phyloP scores from a whole-genome alignment of 30 jellyfish, hydroid and myxozoan species.

The Sanderia malayensis region DNA sequence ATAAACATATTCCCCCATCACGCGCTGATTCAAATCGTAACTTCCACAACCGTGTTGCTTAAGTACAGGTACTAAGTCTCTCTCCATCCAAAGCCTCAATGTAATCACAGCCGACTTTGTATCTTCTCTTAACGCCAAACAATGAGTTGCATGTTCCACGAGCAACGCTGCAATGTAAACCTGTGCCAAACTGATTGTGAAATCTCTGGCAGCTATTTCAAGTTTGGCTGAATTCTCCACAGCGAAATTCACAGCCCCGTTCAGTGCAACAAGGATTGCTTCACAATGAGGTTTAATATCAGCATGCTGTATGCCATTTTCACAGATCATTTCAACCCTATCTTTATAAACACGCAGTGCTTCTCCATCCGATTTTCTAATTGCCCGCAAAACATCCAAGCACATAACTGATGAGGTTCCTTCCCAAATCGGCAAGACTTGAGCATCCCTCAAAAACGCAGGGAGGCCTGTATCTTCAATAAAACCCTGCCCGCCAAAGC shows the following conservation, averaged over 20 bases:
- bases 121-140: not conserved
- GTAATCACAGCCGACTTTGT: slow-evolving; percentile 26
- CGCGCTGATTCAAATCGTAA: slow-evolving; percentile 6
- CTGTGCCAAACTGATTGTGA: slow-evolving; percentile 72
- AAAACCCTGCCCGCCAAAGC: slow-evolving; percentile 98
- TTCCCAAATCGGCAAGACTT: slow-evolving; percentile 93
- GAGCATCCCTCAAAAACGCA: slow-evolving; percentile 86
- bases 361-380: slow-evolving; percentile 72
- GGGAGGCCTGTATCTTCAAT: slow-evolving; percentile 97
- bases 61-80: slow-evolving; percentile 51
- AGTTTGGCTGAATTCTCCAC: slow-evolving; percentile 22
- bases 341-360: slow-evolving; percentile 39
- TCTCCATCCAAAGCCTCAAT: slow-evolving; percentile 38
- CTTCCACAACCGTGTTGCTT: slow-evolving; percentile 26
- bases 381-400: slow-evolving; percentile 82
- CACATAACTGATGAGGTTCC: slow-evolving; percentile 83
- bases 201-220: slow-evolving; percentile 79
- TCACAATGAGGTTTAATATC: slow-evolving; percentile 27
- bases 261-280: slow-evolving; percentile 13
- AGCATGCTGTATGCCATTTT: slow-evolving; percentile 4
- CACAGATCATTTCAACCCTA: slow-evolving; percentile 14
- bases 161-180: slow-evolving; percentile 67
- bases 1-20: slow-evolving; percentile 14
- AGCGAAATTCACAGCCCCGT: slow-evolving; percentile 22
- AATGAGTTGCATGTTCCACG: slow-evolving; percentile 29